Evolutionary conservation across 2,888 invertebrate genomes (phyloP), one percentile per base, ranked within the genome.

Genomic region (Globia sparganii): DNA sequence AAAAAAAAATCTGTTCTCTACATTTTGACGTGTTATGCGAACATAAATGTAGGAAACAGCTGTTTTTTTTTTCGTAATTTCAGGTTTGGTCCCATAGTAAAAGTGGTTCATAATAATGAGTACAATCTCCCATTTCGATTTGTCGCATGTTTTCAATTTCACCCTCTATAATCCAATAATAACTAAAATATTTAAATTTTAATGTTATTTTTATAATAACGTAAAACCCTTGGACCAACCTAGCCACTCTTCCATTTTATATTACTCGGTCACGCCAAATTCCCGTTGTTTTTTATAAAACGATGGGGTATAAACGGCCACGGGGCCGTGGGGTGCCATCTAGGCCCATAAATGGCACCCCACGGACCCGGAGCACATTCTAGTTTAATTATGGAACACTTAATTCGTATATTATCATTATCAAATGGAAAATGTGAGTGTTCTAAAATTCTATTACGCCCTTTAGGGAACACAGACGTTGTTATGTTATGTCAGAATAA

Each of bases 201-300:
- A n/a, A n/a, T n/a, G n/a, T n/a, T n/a, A n/a, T n/a, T n/a, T n/a
- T n/a, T n/a, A n/a, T n/a, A n/a, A 70, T 18, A 46, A 37, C 11
- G 6, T 31, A 31, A 11, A 49, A 40, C 28, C 34, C 25, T 18
- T 28, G 11, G 56, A 64, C 21, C 8, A 9, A 49, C 31, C 18
- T 25, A n/a, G 37, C 31, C 31, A 72, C 75, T 49, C 65, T 75
- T 56, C 37, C 21, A 75, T 75, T 75, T 75, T 59, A 59, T 66
- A 75, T 66, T 77, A 61, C 31, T 49, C 59, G 25, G 43, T 64
- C 75, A 75, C 43, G 43, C 62, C 25, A 31, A 11, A 18, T 0
- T 2, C 9, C 31, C 31, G 49, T 75, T 49, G 59, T 75, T 62
- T 73, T 62, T 74, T 59, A 46, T 75, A 64, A 76, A 59, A 76